These are phyloP conservation scores for Merops nubicus DNA, from an alignment of 2,113 vertebrate species.

Conservation along the genomic window DNA sequence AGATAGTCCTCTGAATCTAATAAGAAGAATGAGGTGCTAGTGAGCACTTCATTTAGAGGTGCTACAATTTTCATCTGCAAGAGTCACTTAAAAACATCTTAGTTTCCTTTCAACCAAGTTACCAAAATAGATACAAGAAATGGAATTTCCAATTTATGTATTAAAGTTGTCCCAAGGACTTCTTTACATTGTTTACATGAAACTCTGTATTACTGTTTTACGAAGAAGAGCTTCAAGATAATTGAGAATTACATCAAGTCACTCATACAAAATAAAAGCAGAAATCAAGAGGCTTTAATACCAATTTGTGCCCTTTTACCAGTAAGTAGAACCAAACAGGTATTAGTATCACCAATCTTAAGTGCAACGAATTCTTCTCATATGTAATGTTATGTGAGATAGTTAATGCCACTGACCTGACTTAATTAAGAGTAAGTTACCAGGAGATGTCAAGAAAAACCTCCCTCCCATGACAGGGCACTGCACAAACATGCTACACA, in stretches of 20 bases:
- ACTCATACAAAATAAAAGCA: background rate
- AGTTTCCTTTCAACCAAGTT: background rate
- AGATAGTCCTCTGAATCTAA: too few species aligned
- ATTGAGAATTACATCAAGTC: background rate
- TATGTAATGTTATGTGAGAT: background rate
- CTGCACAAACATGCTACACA: background rate
- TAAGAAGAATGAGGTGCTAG: background rate
- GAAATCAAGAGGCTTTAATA: background rate
- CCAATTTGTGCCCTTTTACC: background rate
- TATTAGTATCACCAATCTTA: background rate
- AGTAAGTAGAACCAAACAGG: background rate
- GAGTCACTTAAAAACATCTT: background rate
- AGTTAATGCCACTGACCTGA: background rate
- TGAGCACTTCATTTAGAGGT: background rate
- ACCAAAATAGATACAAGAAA: background rate
- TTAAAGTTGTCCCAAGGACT: background rate
- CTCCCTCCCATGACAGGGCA: too few species aligned
- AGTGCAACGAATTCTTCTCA: background rate
- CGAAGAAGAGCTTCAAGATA: background rate
- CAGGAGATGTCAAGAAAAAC: too few species aligned
- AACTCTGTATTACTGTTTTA: background rate
- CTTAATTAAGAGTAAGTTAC: background rate
- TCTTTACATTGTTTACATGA: background rate
- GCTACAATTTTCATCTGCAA: background rate
- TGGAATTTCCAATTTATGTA: background rate